These are phyloP conservation scores for Spongilla lacustris DNA, from an alignment of 37 sponge, comb jelly and placozoan species.

Conservation along the genomic window DNA sequence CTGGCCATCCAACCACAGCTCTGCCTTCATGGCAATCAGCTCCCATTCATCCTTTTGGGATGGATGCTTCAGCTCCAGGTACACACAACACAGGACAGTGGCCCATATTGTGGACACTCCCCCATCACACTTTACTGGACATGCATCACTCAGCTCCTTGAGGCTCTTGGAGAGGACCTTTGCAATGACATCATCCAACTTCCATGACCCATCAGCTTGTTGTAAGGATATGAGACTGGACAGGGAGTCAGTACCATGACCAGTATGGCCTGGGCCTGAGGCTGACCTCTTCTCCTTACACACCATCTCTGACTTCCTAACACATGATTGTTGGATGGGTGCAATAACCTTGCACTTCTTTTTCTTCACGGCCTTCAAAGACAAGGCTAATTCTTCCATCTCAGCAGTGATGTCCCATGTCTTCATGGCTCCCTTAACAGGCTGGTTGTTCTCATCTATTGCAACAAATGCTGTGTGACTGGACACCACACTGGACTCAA, in stretches of 20 bases:
- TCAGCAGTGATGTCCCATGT: slow-evolving; percentile 49
- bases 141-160: slow-evolving; percentile 7
- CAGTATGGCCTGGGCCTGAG: neutral
- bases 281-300: neutral
- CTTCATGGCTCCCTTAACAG: slow-evolving; percentile 44
- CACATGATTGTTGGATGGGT: no score
- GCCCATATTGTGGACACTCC: slow-evolving; percentile 43
- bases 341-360: no score
- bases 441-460: slow-evolving; percentile 45
- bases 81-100: slow-evolving; percentile 41
- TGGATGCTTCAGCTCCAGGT: slow-evolving; percentile 33
- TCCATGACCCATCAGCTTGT: slow-evolving; percentile 63
- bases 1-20: slow-evolving; percentile 56
- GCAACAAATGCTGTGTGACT: slow-evolving; percentile 68
- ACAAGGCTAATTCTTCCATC: neutral
- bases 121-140: slow-evolving; percentile 17
- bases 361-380: neutral
- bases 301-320: no score
- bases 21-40: slow-evolving; percentile 74
- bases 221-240: slow-evolving; percentile 46
- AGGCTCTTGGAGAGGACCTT: slow-evolving; percentile 10
- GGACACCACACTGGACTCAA: slow-evolving; percentile 57
- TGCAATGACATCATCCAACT: slow-evolving; percentile 8
- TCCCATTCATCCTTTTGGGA: slow-evolving; percentile 75
- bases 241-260: neutral